Base-by-base conservation (phyloP, 2,113 vertebrate genomes). In the Chauna torquata region DNA sequence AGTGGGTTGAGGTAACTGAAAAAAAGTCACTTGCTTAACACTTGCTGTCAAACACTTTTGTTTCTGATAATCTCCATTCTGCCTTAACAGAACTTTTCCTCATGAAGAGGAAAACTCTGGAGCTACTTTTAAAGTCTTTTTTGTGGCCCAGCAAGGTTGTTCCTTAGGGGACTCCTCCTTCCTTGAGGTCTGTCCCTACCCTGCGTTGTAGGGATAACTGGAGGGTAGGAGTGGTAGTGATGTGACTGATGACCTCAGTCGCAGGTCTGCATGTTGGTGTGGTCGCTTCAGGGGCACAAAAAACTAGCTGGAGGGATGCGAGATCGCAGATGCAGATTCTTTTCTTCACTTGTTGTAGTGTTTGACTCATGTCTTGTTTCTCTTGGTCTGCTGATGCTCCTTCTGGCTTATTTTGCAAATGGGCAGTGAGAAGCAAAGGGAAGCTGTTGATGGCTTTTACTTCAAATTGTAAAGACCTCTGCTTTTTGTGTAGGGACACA, bases 391-490 rank as follows among this genome's bases (percentile, higher is more conserved):
- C 54, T 20, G 16, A 62, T 49, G 27, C 65, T 74, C 34, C 74
- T 86, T 96, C 61, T 52, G 77, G 9, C 12, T 44, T 62, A 6
- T 23, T 72, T 91, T 95, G 70, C 77, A 77, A 61, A 75, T 69
- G 66, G 66, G 8, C 6, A 27, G 30, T 42, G 82, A 17, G 64
- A 92, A 95, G 32, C 42, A 86, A 95, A 93, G 76, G 49, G 47
- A 12, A 49, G n/a, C 32, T 94, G 92, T 93, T 88, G 87, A 54
- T 88, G 85, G 76, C 40, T 92, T 76, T 92, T 97, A 81, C 84
- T 52, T 80, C 72, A 89, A 89, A 96, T 86, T 82, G 77, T 83
- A 85, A 88, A 96, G 92, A 36, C 45, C 90, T 88, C 83, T 86
- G 38, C 40, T 47, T 86, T 75, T 66, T 64, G 76, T 30, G 47